Evolutionary conservation across 2,113 vertebrate genomes (phyloP).

Genomic region (Balaenoptera acutorostrata): DNA sequence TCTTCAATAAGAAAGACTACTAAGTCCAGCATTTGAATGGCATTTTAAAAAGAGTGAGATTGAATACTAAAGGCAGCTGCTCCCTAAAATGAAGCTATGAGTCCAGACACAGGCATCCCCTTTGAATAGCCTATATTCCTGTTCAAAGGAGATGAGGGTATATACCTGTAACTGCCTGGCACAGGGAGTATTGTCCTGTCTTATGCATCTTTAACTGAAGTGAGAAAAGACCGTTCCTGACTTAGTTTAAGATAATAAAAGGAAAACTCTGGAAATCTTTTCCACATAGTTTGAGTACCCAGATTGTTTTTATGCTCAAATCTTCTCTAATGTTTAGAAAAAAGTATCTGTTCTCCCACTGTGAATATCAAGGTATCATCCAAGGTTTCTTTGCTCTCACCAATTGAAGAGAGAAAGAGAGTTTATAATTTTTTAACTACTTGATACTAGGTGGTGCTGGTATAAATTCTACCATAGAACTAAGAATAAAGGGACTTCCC

Average conservation of each 20-base stretch:
- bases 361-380: not conserved
- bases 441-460: not conserved
- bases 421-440: not conserved
- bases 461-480: not conserved
- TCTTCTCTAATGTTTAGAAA: not conserved
- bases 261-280: not conserved
- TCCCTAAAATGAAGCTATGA: not conserved
- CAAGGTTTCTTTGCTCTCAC: not conserved
- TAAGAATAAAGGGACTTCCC: not conserved
- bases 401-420: not conserved
- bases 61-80: conserved; percentile 52
- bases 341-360: not conserved
- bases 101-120: not conserved
- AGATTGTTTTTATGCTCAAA: not conserved
- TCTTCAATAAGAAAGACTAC: not conserved
- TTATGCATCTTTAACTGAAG: not conserved
- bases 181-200: not conserved
- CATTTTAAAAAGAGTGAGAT: conserved; percentile 7
- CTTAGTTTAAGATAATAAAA: not conserved
- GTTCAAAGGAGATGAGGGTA: conserved; percentile 10
- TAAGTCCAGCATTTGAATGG: not conserved
- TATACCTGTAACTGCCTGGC: not conserved
- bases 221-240: not conserved
- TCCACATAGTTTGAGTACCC: not conserved
- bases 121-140: conserved; percentile 34